Conservation (phyloP, 2,113 vertebrate genomes). For the Ciconia maguari region DNA sequence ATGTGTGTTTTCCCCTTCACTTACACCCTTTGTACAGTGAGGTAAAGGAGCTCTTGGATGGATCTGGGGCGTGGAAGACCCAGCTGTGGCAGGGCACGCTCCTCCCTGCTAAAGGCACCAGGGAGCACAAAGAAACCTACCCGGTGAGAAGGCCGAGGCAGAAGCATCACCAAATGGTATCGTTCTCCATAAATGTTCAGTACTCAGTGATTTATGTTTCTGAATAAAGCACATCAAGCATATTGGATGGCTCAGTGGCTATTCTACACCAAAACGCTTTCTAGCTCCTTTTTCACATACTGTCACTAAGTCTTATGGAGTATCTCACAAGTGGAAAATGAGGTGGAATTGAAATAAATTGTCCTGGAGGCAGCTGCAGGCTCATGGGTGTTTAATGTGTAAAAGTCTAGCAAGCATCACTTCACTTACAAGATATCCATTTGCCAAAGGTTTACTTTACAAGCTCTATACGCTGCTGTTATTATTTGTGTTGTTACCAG, state of each 20-base stretch:
- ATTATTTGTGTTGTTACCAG: not conserved
- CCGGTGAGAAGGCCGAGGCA: not conserved
- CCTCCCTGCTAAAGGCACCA: not conserved
- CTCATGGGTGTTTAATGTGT: not conserved
- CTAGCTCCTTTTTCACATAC: constrained; percentile 1
- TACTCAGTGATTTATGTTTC: not conserved
- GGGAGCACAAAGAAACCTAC: not conserved
- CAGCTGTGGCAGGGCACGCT: not conserved
- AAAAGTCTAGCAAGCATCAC: not conserved
- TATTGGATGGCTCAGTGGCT: not conserved
- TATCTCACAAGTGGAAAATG: constrained; percentile 15
- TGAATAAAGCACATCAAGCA: not conserved
- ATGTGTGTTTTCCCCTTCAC: not conserved
- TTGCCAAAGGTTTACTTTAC: not conserved
- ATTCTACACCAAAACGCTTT: not conserved
- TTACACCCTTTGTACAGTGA: not conserved
- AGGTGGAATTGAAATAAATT: constrained; percentile 45
- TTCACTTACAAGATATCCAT: not conserved
- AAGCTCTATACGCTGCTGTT: not conserved
- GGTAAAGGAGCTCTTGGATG: not conserved
- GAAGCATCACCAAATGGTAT: not conserved
- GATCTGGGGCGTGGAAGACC: not conserved
- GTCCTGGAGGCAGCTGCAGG: constrained; percentile 14
- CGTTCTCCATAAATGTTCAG: not conserved
- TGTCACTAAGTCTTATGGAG: constrained; percentile 5